A percentile compares a stretch with the other conserved stretches of the same genome.
phyloP scores from a whole-genome alignment of 64 coral and sea anemone genomes.

The Montipora cactus region DNA sequence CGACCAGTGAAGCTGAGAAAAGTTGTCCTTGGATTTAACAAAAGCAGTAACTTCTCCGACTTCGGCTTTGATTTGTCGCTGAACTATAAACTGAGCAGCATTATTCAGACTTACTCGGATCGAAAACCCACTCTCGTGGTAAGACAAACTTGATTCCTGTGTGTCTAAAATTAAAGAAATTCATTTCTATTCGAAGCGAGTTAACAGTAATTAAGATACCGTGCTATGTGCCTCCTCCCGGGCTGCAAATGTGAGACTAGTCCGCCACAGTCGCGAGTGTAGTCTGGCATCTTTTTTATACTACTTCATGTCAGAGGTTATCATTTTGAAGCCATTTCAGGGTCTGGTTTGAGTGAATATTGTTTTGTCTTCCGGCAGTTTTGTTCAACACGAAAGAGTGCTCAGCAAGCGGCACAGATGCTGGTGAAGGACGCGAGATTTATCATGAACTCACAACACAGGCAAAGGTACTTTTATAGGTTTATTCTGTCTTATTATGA shows the following conservation, averaged over 20 bases:
- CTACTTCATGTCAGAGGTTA: too few species aligned
- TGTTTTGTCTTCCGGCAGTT: slow-evolving; percentile 54
- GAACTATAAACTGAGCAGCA: slow-evolving; percentile 94
- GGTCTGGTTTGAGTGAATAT: background rate
- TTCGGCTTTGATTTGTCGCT: slow-evolving; percentile 90
- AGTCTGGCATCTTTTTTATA: too few species aligned
- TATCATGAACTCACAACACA: slow-evolving; percentile 96
- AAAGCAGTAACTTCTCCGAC: slow-evolving; percentile 79
- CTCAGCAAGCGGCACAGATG: slow-evolving; percentile 89
- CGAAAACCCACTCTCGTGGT: slow-evolving; percentile 98
- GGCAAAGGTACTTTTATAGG: slow-evolving; percentile 77
- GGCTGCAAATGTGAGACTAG: too few species aligned
- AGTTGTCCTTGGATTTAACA: slow-evolving; percentile 90
- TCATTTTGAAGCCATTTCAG: background rate
- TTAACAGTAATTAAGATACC: too few species aligned
- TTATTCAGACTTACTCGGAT: slow-evolving; percentile 93
- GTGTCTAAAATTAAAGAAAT: too few species aligned
- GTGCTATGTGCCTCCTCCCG: too few species aligned
- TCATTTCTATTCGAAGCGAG: too few species aligned
- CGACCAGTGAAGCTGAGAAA: slow-evolving; percentile 90
- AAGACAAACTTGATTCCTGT: background rate
- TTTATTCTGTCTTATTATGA: background rate
- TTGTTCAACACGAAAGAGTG: slow-evolving; percentile 95
- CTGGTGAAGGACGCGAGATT: slow-evolving; percentile 94
- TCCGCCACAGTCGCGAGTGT: too few species aligned